These are phyloP conservation scores for Volucella inflata DNA, from an alignment of 2,888 invertebrate species.

Conservation along the genomic window DNA sequence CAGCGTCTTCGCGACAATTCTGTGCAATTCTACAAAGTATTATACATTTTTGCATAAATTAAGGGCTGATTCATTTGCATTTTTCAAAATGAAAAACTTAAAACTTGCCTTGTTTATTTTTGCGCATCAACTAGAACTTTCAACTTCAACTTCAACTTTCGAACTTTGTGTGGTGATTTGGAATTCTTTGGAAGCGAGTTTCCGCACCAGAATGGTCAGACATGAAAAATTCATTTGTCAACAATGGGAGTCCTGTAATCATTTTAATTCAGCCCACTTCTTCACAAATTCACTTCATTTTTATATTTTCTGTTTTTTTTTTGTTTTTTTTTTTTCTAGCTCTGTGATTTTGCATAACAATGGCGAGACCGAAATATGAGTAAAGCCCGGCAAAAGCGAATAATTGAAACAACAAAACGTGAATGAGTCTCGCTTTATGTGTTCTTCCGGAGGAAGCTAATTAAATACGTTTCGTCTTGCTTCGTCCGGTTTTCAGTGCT, in stretches of 20 bases:
- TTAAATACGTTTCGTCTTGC: constrained; percentile 48
- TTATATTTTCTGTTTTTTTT: not conserved
- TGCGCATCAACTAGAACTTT: too few relatives aligned
- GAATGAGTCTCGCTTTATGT: constrained; percentile 37
- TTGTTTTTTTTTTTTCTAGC: not conserved
- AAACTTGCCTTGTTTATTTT: too few relatives aligned
- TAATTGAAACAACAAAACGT: constrained; percentile 37
- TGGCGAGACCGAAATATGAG: not conserved
- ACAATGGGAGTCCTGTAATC: constrained; percentile 10
- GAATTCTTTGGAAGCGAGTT: not conserved
- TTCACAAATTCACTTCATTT: not conserved
- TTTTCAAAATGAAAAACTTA: too few relatives aligned
- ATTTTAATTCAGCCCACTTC: not conserved
- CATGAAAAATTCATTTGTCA: constrained; percentile 10
- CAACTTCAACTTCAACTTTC: too few relatives aligned
- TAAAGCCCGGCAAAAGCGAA: not conserved
- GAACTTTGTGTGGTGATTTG: too few relatives aligned
- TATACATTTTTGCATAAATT: constrained; percentile 2
- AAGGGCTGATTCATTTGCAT: too few relatives aligned
- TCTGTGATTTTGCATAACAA: constrained; percentile 3
- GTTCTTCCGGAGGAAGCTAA: constrained; percentile 33
- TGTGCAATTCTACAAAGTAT: too few relatives aligned
- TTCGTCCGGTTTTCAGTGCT: not conserved
- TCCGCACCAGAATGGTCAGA: not conserved
- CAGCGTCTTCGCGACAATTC: too few relatives aligned